phyloP scores from a whole-genome alignment of 1,140 invertebrate genomes.

The Meloidogyne hapla region DNA sequence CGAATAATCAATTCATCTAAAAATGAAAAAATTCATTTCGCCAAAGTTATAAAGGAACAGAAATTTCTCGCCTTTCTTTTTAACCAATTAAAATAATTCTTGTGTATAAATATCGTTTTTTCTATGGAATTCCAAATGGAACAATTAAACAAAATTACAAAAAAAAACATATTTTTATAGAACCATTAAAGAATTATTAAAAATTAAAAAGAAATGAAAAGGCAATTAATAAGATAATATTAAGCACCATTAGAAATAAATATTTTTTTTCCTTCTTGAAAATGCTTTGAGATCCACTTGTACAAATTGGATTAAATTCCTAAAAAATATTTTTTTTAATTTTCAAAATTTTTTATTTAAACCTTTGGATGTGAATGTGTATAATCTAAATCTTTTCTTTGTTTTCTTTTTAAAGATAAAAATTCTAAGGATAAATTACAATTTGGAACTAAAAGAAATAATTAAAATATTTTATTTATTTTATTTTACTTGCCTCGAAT shows the following conservation, averaged over 20 bases:
- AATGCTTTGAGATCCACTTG: background rate
- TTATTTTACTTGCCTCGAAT: background rate
- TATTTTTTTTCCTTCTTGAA: background rate
- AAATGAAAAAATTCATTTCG: too few relatives aligned
- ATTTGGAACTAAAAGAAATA: slow-evolving; percentile 15
- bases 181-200: too few relatives aligned
- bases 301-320: slow-evolving; percentile 26
- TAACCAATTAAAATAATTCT: too few relatives aligned
- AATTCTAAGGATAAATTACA: slow-evolving; percentile 17
- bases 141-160: too few relatives aligned
- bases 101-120: too few relatives aligned
- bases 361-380: slow-evolving; percentile 25
- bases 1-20: too few relatives aligned
- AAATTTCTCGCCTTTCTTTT: too few relatives aligned
- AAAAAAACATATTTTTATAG: too few relatives aligned
- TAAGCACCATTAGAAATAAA: background rate
- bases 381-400: slow-evolving; percentile 16
- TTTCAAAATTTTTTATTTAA: background rate
- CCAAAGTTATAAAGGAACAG: too few relatives aligned
- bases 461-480: background rate
- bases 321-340: background rate
- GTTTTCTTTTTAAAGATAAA: slow-evolving; percentile 6
- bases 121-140: too few relatives aligned
- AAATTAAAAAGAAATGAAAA: background rate
- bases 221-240: background rate